phyloP scores from a whole-genome alignment of 2,113 vertebrate species.

The Aphelocoma coerulescens region DNA sequence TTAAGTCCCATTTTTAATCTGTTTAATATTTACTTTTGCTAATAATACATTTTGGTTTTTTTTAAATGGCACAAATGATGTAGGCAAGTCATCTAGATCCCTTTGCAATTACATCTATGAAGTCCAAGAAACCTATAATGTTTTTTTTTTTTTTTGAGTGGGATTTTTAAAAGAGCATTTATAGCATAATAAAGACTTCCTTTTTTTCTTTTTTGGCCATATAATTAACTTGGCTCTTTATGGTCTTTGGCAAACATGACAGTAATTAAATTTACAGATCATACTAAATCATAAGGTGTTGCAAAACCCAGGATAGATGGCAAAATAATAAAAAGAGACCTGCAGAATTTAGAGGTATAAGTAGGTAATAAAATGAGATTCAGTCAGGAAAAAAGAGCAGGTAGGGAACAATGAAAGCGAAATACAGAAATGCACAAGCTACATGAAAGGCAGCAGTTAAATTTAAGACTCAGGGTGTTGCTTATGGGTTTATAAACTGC shows the following conservation, averaged over 20 bases:
- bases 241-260: constrained; percentile 22
- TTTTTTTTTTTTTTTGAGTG: not conserved
- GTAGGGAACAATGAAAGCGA: constrained; percentile 18
- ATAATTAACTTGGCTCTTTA: constrained; percentile 39
- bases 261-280: constrained; percentile 57
- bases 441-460: not conserved
- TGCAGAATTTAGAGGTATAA: constrained; percentile 28
- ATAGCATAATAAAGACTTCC: not conserved
- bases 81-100: not conserved
- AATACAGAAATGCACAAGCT: not conserved
- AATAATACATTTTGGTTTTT: not conserved
- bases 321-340: constrained; percentile 48
- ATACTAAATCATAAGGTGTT: constrained; percentile 39
- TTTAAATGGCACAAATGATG: not conserved
- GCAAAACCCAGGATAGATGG: constrained; percentile 4
- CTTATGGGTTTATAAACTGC: not conserved
- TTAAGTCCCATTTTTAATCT: not conserved
- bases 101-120: not conserved
- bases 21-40: not conserved
- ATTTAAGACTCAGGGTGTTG: not conserved
- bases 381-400: not conserved
- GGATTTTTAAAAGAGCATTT: constrained; percentile 20
- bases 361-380: constrained; percentile 39
- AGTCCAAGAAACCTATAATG: not conserved
- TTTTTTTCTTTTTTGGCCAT: not conserved